phyloP scores from a whole-genome alignment of 2,888 invertebrate species.

The Hermodice carunculata region DNA sequence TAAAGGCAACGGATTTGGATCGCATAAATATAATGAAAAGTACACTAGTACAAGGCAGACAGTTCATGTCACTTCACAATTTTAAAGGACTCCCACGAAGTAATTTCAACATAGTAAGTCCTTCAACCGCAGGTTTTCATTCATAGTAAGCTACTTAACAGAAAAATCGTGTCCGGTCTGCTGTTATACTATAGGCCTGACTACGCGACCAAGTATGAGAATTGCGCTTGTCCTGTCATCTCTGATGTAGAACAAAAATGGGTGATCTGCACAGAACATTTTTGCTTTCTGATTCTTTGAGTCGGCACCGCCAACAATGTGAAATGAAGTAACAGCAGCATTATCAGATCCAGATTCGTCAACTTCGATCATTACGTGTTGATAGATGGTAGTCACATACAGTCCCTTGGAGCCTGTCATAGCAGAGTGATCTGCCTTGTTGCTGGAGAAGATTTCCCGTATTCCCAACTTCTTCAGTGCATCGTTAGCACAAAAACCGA shows the following conservation, averaged over 20 bases:
- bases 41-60: too few species aligned
- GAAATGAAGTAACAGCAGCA: slow-evolving; percentile 21
- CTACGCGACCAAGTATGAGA: slow-evolving; percentile 40
- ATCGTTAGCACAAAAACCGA: slow-evolving; percentile 36
- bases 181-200: slow-evolving; percentile 39
- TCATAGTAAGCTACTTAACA: too few species aligned
- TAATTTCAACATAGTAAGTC: too few species aligned
- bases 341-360: slow-evolving; percentile 33
- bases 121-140: too few species aligned
- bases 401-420: slow-evolving; percentile 36
- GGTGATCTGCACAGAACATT: slow-evolving; percentile 42
- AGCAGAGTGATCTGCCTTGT: slow-evolving; percentile 39
- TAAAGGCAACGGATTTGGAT: too few species aligned
- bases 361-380: slow-evolving; percentile 40
- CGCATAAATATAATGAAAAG: too few species aligned
- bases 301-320: slow-evolving; percentile 24
- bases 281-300: slow-evolving; percentile 22
- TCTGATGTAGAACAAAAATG: slow-evolving; percentile 41
- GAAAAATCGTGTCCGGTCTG: too few species aligned
- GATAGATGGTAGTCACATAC: slow-evolving; percentile 39
- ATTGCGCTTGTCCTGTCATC: slow-evolving; percentile 46
- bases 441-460: slow-evolving; percentile 35
- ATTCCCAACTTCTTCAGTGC: slow-evolving; percentile 38
- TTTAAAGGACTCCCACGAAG: too few species aligned
- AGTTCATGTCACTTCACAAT: too few species aligned